These are phyloP conservation scores for Euphydryas editha DNA, from an alignment of 2,888 invertebrate species.

Conservation along the genomic window DNA sequence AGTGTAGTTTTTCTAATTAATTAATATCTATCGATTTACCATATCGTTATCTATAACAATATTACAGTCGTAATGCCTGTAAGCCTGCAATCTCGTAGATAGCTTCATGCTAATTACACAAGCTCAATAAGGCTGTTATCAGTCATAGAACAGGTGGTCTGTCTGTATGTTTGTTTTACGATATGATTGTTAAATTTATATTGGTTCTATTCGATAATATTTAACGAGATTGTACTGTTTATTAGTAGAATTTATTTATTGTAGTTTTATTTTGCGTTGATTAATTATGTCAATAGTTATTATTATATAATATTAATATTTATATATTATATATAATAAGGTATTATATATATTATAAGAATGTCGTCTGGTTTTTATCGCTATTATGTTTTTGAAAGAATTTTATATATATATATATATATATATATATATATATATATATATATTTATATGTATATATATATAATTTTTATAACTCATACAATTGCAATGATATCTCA, in stretches of 20 bases:
- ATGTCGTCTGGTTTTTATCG: no score
- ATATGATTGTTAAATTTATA: neutral
- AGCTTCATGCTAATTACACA: slow-evolving; percentile 34
- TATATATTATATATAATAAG: no score
- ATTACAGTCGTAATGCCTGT: slow-evolving; percentile 48
- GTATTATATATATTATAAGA: no score
- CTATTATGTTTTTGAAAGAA: no score
- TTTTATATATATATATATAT: no score
- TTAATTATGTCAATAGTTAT: no score
- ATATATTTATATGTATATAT: no score
- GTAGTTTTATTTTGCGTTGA: no score
- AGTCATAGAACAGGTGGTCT: slow-evolving; percentile 30
- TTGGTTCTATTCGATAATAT: slow-evolving; percentile 4
- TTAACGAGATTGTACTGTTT: neutral
- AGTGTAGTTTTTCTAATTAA: slow-evolving; percentile 34
- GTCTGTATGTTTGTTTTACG: slow-evolving; percentile 30
- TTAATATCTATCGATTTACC: slow-evolving; percentile 32
- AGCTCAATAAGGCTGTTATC: slow-evolving; percentile 30
- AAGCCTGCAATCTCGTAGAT: slow-evolving; percentile 43
- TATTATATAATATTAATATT: neutral
- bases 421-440: no score
- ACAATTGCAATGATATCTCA: no score
- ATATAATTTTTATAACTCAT: no score
- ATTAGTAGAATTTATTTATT: neutral
- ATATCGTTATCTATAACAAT: slow-evolving; percentile 39